Base-by-base conservation (phyloP, 2,113 vertebrate genomes). In the Cisticola juncidis region DNA sequence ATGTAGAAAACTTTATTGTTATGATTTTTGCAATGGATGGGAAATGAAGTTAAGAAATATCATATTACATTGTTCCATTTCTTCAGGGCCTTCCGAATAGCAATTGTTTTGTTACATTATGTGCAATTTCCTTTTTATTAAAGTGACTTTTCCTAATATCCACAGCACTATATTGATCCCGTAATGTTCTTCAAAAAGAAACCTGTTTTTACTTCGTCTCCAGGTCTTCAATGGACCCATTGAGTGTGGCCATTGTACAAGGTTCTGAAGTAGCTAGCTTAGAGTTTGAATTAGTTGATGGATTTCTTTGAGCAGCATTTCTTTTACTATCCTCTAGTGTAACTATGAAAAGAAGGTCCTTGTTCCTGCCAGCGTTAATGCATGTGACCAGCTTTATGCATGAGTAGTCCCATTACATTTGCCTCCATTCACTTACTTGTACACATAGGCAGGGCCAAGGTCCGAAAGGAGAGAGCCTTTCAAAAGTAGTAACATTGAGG, bases 1-100 rank as follows among this genome's bases (percentile, higher is more conserved):
- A 47, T 89, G 91, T 90, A 88, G 95, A 96, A 91, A 96, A 97
- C 92, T 97, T 97, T 90, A 86, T 94, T 94, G 95, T 96, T 96
- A 65, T 80, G 71, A 92, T 96, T 96, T 97, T 94, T 86, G 92
- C 71, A 96, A 73, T 81, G 94, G 92, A 88, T 97, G 96, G 96
- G 92, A 97, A 97, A 94, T 69, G 92, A 96, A 97, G 90, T 97
- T 93, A 88, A 76, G 91, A 91, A 96, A 93, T 81, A 84, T 95
- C 80, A 22, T 73, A 61, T 92, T 90, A 88, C 76, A 53, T 81
- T 88, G 82, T 93, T 90, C 91, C 66, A 35, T 92, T 96, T 95
- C 81, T 95, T 94, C 93, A 74, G 68, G 60, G 81, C 69, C 71
- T 95, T 97, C 91, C 91, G 74, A 95, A 92, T 73, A 85, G 68